phyloP scores from a whole-genome alignment of 2,797 vertebrate species.

The Xerus rutilus region DNA sequence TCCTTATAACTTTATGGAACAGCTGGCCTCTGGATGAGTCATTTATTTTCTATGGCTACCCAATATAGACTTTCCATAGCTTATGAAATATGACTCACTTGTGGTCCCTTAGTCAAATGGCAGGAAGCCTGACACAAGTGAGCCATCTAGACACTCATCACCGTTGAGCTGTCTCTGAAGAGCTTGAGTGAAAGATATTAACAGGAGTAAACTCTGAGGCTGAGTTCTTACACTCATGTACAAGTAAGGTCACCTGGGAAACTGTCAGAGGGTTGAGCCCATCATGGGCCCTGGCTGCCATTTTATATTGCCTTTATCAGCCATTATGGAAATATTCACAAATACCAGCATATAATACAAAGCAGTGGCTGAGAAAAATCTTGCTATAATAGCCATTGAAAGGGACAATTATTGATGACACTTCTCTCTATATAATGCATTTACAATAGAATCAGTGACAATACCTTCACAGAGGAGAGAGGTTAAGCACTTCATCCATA shows the following conservation, averaged over 20 bases:
- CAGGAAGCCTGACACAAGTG: constrained; percentile 25
- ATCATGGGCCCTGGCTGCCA: background rate
- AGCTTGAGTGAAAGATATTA: constrained; percentile 54
- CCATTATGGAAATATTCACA: background rate
- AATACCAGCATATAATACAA: background rate
- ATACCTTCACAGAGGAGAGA: background rate
- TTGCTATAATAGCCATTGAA: background rate
- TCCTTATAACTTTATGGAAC: background rate
- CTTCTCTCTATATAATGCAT: background rate
- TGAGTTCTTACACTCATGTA: background rate
- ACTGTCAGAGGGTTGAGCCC: constrained; percentile 13
- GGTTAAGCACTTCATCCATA: background rate
- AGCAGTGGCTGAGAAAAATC: constrained; percentile 10
- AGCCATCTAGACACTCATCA: constrained; percentile 36
- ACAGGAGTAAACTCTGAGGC: background rate
- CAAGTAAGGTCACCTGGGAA: constrained; percentile 44
- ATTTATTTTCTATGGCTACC: constrained; percentile 58
- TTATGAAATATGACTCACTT: constrained; percentile 60
- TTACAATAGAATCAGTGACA: background rate
- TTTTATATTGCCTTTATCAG: constrained; percentile 46
- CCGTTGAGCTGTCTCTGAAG: constrained; percentile 11
- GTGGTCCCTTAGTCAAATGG: constrained; percentile 51
- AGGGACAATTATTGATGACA: background rate
- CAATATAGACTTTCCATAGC: background rate
- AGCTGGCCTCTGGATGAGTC: constrained; percentile 45